A percentile compares a stretch with the other conserved stretches of the same genome.
Conservation (phyloP, 1,140 invertebrate genomes). For the Streblospio benedicti region DNA sequence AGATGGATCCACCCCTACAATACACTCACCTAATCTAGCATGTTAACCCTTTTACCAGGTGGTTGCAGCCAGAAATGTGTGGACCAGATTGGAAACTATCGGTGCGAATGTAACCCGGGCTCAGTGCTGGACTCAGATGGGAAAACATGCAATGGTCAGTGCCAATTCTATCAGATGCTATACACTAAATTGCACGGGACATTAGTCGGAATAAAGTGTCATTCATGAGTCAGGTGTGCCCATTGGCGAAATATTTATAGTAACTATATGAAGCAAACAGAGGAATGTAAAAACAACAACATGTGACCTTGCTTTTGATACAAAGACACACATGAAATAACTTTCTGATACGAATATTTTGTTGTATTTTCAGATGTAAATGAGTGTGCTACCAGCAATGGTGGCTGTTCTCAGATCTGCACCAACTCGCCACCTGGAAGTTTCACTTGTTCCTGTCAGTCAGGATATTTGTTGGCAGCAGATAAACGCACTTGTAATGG, state of each 20-base stretch:
- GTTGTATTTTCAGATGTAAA: constrained; percentile 24
- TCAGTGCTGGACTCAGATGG: constrained; percentile 48
- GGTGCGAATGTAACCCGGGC: constrained; percentile 46
- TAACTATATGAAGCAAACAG: no score
- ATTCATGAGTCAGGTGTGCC: no score
- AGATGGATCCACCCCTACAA: no score
- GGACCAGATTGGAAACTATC: constrained; percentile 48
- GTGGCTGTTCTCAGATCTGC: constrained; percentile 22
- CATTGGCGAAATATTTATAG: no score
- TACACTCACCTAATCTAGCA: no score
- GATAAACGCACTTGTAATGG: constrained; percentile 46
- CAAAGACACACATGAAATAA: no score
- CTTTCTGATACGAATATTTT: no score
- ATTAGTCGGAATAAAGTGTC: neutral
- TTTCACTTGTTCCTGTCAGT: constrained; percentile 25
- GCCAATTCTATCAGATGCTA: no score
- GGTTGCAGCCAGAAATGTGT: constrained; percentile 85
- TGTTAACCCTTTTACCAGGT: no score
- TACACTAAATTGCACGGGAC: no score
- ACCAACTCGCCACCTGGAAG: constrained; percentile 23
- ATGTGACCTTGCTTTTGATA: no score
- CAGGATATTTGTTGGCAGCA: constrained; percentile 25
- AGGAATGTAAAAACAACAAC: no score
- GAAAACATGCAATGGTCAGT: constrained; percentile 32
- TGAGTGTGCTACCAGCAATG: constrained; percentile 19